These are phyloP conservation scores for Tridacna crocea DNA, from an alignment of 2,888 invertebrate species.

Conservation along the genomic window DNA sequence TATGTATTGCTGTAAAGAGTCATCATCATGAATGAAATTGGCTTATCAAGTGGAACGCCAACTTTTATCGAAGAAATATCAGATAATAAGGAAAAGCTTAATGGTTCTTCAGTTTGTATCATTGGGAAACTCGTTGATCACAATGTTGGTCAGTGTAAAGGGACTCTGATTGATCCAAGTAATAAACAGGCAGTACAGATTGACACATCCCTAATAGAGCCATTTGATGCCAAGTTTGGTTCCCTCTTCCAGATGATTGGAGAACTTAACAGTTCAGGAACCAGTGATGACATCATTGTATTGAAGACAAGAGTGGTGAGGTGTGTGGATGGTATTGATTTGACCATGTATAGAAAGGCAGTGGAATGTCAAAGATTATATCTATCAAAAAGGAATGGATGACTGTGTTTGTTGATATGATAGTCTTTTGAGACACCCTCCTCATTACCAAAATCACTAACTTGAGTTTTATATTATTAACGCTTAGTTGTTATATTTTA, in stretches of 20 bases:
- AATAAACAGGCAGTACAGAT: slow-evolving; percentile 53
- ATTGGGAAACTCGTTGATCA: slow-evolving; percentile 66
- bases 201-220: slow-evolving; percentile 71
- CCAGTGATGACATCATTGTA: slow-evolving; percentile 10
- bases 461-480: too few species aligned
- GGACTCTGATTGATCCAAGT: slow-evolving; percentile 65
- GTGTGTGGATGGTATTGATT: slow-evolving; percentile 74
- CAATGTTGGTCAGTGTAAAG: slow-evolving; percentile 60
- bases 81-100: background rate
- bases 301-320: slow-evolving; percentile 70
- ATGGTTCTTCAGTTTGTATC: slow-evolving; percentile 49
- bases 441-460: too few species aligned
- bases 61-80: slow-evolving; percentile 55
- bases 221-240: slow-evolving; percentile 67
- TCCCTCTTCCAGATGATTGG: slow-evolving; percentile 73
- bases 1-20: background rate
- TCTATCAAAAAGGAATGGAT: slow-evolving; percentile 41
- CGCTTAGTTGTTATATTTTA: too few species aligned
- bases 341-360: slow-evolving; percentile 68
- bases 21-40: slow-evolving; percentile 46
- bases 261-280: slow-evolving; percentile 57
- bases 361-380: slow-evolving; percentile 67
- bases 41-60: slow-evolving; percentile 46
- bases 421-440: too few species aligned
- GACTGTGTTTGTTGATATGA: background rate